phyloP scores from a whole-genome alignment of 2,888 invertebrate genomes.

The Tanaodytes sp. region DNA sequence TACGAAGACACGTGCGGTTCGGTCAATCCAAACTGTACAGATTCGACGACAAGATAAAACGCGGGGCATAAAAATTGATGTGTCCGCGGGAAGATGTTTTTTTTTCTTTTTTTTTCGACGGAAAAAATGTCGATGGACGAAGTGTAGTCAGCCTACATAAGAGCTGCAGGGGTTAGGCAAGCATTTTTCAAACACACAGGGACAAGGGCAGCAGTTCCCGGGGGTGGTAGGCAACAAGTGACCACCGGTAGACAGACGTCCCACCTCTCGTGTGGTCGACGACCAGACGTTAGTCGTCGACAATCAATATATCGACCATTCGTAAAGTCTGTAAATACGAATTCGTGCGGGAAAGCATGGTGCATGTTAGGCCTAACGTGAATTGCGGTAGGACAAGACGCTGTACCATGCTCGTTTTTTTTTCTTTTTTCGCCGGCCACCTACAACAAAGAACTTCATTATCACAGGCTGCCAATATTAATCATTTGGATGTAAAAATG shows the following conservation, averaged over 20 bases:
- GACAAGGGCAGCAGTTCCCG: conserved; percentile 56
- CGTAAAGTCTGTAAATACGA: conserved; percentile 54
- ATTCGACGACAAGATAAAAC: conserved; percentile 27
- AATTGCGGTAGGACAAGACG: conserved; percentile 71
- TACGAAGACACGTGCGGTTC: too few species aligned
- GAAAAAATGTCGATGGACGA: conserved; percentile 45
- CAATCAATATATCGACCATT: conserved; percentile 70
- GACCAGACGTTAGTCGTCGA: conserved; percentile 63
- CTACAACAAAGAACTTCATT: too few species aligned
- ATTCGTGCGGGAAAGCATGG: conserved; percentile 43
- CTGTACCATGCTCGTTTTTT: too few species aligned
- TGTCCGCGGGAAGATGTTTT: conserved; percentile 28
- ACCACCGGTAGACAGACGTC: conserved; percentile 63
- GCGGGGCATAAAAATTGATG: conserved; percentile 42
- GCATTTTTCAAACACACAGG: conserved; percentile 55
- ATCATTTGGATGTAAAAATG: too few species aligned
- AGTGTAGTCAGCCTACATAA: conserved; percentile 43
- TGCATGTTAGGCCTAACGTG: conserved; percentile 59
- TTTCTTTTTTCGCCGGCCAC: too few species aligned
- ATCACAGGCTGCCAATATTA: too few species aligned
- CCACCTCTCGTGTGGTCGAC: conserved; percentile 62
- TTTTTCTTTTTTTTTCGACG: conserved; percentile 32
- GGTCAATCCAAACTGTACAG: too few species aligned
- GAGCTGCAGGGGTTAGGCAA: conserved; percentile 51
- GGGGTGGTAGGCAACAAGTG: conserved; percentile 68